phyloP scores from a whole-genome alignment of 2,797 vertebrate species.

The Jordanella pulchra region DNA sequence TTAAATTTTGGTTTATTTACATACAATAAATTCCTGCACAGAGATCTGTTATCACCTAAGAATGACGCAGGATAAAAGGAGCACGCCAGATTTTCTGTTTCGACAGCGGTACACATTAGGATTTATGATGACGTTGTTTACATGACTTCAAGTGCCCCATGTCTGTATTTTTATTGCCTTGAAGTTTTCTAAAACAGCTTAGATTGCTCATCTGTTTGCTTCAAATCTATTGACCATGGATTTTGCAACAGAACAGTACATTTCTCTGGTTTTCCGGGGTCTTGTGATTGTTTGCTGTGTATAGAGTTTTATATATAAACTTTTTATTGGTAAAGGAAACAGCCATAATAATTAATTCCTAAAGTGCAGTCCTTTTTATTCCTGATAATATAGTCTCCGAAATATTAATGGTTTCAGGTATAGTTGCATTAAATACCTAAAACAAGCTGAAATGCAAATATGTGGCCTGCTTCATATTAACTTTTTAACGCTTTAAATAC shows the following conservation, averaged over 20 bases:
- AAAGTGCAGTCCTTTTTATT: not conserved
- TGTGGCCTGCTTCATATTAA: not conserved
- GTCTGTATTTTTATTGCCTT: not conserved
- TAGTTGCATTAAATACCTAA: not conserved
- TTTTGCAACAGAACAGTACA: not conserved
- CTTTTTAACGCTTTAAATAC: not conserved
- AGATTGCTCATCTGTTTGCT: not conserved
- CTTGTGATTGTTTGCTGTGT: not conserved
- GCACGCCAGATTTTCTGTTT: not conserved
- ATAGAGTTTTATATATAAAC: not conserved
- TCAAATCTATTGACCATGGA: not conserved
- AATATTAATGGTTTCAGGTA: not conserved
- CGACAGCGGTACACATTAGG: not conserved
- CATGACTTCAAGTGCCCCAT: not conserved
- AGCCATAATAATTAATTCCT: not conserved
- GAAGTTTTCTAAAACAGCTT: not conserved
- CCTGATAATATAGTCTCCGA: not conserved
- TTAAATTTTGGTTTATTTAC: not conserved
- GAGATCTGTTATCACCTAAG: not conserved
- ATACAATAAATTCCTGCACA: not conserved
- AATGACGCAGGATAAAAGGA: not conserved
- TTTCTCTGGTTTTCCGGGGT: not conserved
- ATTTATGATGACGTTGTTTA: not conserved
- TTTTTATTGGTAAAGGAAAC: not conserved
- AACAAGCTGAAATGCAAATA: not conserved